Evolutionary conservation across 1,140 invertebrate genomes (phyloP), one percentile per base, ranked within the genome.

Genomic region (Drosophila sturtevanti): DNA sequence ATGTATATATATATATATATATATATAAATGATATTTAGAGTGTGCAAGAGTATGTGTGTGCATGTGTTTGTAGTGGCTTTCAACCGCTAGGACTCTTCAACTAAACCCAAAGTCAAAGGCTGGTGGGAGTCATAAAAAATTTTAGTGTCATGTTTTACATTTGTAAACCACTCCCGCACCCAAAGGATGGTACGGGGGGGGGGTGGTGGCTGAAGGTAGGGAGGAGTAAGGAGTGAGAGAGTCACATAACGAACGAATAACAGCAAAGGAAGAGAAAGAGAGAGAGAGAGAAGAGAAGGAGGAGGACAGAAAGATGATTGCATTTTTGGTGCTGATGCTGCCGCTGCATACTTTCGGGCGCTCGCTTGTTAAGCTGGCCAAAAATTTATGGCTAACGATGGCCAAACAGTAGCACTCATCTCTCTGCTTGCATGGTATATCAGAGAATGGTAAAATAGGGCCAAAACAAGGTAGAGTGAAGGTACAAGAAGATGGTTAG

Each of bases 141-240:
- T 84, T 84, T 81, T 71, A 86, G 81, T 86, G 81, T 77, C 71
- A 68, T 87, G 82, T 79, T 87, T 68, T 73, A 81, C 82, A 81
- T 87, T 79, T 81, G 79, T 79, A 58, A 54, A 60, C 62, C 60
- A 62, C n/a, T 34, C 41, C 41, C 14, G n/a, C n/a, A n/a, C n/a
- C n/a, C n/a, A n/a, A n/a, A n/a, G n/a, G n/a, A n/a, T n/a, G n/a
- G n/a, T 7, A 21, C 1, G 21, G 6, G 4, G 41, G 9, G 5
- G 16, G 16, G 0, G 10, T 9, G 9, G 27, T 0, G 27, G 3
- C 1, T 7, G 6, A 6, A 31, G 27, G 27, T n/a, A 48, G 41
- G 10, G 18, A 18, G 9, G 7, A 16, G 14, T 31, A 6, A 31
- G 5, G 7, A 31, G 27, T 31, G 22, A 2, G 22, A 4, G 22